These are phyloP conservation scores for Riptortus pedestris DNA, from an alignment of 1,140 invertebrate species.

Conservation along the genomic window DNA sequence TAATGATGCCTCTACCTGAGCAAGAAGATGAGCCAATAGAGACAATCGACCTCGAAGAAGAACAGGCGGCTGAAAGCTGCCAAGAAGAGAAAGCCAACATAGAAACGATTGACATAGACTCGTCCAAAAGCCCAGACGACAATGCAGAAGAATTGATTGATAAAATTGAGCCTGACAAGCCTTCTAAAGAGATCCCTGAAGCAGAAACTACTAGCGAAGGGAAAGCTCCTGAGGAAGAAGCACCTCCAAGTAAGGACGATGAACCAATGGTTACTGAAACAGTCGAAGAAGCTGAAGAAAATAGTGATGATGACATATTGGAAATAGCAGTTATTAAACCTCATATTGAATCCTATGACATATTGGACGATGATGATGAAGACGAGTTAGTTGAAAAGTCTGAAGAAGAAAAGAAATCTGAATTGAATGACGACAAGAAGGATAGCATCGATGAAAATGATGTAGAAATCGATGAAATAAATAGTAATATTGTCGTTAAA, in stretches of 20 bases:
- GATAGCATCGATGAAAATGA: constrained; percentile 3
- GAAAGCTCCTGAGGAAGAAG: neutral
- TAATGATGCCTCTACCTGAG: neutral
- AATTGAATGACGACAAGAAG: neutral
- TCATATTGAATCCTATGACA: constrained; percentile 24
- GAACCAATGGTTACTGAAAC: neutral
- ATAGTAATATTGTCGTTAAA: constrained; percentile 19
- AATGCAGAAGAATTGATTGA: neutral
- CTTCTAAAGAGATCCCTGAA: neutral
- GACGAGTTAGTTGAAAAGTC: constrained; percentile 8
- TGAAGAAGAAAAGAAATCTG: constrained; percentile 3
- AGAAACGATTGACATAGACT: constrained; percentile 1
- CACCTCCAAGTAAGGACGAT: neutral
- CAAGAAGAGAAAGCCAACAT: neutral
- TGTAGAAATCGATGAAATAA: neutral
- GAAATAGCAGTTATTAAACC: constrained; percentile 17
- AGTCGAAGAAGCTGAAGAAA: constrained; percentile 12
- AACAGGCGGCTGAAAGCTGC: neutral
- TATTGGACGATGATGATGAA: constrained; percentile 22
- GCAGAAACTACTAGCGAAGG: neutral
- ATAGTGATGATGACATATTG: constrained; percentile 26
- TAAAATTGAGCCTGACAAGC: neutral
- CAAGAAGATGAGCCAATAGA: neutral
- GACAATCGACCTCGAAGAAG: neutral
- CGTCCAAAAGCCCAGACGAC: neutral